These are phyloP conservation scores for Schizopygopsis pylzovi DNA, from an alignment of 2,797 vertebrate genomes.

Conservation along the genomic window DNA sequence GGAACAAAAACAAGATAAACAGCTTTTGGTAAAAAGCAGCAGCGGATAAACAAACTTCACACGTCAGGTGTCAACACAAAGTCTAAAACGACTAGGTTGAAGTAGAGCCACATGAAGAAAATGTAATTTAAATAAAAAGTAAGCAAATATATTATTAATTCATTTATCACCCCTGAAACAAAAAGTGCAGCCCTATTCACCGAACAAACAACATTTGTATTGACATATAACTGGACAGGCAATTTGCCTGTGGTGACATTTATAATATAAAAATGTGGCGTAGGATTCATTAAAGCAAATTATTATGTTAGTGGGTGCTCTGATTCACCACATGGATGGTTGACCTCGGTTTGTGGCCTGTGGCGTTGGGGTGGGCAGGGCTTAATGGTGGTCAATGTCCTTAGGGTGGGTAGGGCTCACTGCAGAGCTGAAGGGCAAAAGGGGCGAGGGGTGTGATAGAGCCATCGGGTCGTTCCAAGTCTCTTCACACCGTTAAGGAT, in stretches of 20 bases:
- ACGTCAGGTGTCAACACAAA: neutral
- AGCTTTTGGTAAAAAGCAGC: neutral
- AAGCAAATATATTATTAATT: neutral
- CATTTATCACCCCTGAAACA: neutral
- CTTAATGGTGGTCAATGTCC: slow-evolving; percentile 54
- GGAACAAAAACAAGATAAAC: neutral
- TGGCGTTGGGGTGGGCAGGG: slow-evolving; percentile 57
- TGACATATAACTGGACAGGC: neutral
- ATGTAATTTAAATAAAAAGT: neutral
- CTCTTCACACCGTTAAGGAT: slow-evolving; percentile 71
- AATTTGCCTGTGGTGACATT: neutral
- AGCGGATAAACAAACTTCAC: neutral
- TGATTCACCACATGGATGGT: slow-evolving; percentile 10
- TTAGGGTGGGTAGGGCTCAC: neutral
- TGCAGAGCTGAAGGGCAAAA: slow-evolving; percentile 48
- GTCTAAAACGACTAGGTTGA: neutral
- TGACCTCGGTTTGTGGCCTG: slow-evolving; percentile 33
- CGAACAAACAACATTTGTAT: neutral
- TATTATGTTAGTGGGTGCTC: slow-evolving; percentile 23
- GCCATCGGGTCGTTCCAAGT: slow-evolving; percentile 66
- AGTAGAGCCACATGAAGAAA: neutral
- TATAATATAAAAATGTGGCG: neutral
- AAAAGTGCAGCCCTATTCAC: neutral
- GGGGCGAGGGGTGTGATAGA: slow-evolving; percentile 66
- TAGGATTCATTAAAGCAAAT: slow-evolving; percentile 35